Percentiles rank a stretch among this genome's conserved stretches.
phyloP scores from a whole-genome alignment of 1,140 invertebrate species.

The Coenobita brevimanus region DNA sequence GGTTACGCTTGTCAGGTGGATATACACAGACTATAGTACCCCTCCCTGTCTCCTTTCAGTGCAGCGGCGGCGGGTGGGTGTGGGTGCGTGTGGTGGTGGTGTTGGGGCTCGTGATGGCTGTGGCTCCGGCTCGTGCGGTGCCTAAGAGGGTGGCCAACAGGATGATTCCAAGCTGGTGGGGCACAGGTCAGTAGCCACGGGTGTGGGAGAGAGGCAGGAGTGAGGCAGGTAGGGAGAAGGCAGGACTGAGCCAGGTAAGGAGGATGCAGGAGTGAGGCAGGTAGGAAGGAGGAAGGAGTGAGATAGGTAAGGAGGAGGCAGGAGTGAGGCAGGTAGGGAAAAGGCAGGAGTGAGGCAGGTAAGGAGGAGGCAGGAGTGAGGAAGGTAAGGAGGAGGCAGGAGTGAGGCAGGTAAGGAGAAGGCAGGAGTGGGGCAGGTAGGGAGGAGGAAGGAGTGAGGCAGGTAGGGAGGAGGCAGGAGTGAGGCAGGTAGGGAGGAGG shows the following conservation, averaged over 20 bases:
- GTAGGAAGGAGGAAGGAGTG: background rate
- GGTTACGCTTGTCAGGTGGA: no score
- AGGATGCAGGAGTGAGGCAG: background rate
- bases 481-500: no score
- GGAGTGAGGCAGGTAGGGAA: background rate
- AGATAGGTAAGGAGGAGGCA: background rate
- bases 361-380: no score
- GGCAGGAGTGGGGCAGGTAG: background rate
- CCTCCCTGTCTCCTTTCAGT: no score
- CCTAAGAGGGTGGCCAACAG: conserved; percentile 63
- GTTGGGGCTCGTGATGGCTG: background rate
- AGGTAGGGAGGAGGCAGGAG: background rate
- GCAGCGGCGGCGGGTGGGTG: background rate
- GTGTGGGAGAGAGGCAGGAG: background rate
- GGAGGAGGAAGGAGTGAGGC: background rate
- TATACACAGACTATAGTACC: no score
- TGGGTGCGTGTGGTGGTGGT: conserved; percentile 4
- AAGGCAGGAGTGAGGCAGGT: background rate
- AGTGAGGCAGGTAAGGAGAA: background rate
- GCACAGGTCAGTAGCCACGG: conserved; percentile 37
- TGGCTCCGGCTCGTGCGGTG: conserved; percentile 1
- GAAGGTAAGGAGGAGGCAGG: no score
- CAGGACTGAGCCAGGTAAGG: background rate
- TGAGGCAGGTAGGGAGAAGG: background rate
- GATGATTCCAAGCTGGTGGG: conserved; percentile 67